Percentiles rank a stretch among this genome's conserved stretches.
Conservation (phyloP, 2,113 vertebrate species). For the Hucho hucho region DNA sequence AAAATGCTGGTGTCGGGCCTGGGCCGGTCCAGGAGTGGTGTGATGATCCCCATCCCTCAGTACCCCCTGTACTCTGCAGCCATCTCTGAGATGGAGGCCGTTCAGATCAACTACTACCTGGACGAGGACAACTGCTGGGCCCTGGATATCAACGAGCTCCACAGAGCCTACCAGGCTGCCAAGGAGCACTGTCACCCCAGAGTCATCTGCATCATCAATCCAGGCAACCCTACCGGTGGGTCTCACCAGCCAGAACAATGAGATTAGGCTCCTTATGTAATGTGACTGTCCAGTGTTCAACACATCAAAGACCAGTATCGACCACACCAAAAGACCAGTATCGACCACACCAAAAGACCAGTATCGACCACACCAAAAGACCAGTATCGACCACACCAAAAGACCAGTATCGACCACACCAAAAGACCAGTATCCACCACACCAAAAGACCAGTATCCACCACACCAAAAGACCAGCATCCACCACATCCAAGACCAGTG, state of each 20-base stretch:
- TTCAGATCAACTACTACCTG: slow-evolving; percentile 87
- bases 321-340: too few species aligned
- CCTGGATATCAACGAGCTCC: slow-evolving; percentile 80
- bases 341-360: too few species aligned
- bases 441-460: too few species aligned
- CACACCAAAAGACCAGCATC: too few species aligned
- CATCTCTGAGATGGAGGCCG: slow-evolving; percentile 77
- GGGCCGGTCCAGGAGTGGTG: slow-evolving; percentile 74
- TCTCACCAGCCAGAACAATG: not conserved
- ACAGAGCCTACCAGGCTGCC: slow-evolving; percentile 76
- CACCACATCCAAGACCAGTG: too few species aligned
- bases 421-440: too few species aligned
- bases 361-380: too few species aligned
- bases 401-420: too few species aligned
- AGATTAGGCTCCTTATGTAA: too few species aligned
- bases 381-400: too few species aligned
- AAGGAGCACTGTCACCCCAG: slow-evolving; percentile 76
- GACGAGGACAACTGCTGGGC: slow-evolving; percentile 87
- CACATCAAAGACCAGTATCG: too few species aligned
- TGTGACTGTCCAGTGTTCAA: too few species aligned
- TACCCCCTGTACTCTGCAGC: slow-evolving; percentile 91
- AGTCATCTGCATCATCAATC: slow-evolving; percentile 89
- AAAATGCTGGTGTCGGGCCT: slow-evolving; percentile 84
- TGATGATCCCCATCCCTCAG: slow-evolving; percentile 91
- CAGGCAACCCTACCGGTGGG: slow-evolving; percentile 89